A percentile compares a stretch with the other conserved stretches of the same genome.
These are phyloP conservation scores for Cephus nigrinus DNA, from an alignment of 2,888 invertebrate genomes.

Conservation along the genomic window DNA sequence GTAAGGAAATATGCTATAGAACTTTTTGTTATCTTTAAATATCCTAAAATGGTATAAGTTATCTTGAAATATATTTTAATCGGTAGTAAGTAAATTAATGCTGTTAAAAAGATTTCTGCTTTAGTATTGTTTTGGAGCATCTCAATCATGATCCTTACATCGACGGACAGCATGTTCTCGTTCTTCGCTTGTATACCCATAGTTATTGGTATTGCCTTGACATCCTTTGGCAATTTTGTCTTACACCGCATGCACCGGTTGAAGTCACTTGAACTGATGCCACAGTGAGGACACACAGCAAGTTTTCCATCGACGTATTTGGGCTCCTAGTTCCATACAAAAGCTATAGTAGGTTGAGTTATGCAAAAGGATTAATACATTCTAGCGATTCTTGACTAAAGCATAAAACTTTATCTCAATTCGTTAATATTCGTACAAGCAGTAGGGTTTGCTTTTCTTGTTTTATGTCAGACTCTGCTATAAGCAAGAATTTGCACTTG, in stretches of 20 bases:
- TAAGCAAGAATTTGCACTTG: neutral
- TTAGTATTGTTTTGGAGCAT: neutral
- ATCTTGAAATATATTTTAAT: neutral
- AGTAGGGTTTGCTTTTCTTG: neutral
- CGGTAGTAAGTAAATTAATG: neutral
- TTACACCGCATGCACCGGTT: slow-evolving; percentile 81
- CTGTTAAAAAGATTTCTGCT: neutral
- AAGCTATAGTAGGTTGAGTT: slow-evolving; percentile 16
- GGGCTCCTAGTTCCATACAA: slow-evolving; percentile 61
- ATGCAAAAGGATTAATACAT: neutral
- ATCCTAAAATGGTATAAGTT: neutral
- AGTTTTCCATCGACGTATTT: slow-evolving; percentile 78
- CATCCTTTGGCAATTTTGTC: slow-evolving; percentile 78
- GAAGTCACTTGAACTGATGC: slow-evolving; percentile 82
- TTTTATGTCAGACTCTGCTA: neutral
- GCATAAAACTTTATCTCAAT: neutral
- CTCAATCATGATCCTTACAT: slow-evolving; percentile 32
- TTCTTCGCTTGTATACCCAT: slow-evolving; percentile 31
- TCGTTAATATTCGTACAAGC: slow-evolving; percentile 7
- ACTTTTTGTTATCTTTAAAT: neutral
- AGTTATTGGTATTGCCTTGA: slow-evolving; percentile 69
- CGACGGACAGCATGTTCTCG: slow-evolving; percentile 28
- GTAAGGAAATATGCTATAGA: neutral
- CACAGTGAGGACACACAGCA: slow-evolving; percentile 85
- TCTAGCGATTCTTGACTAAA: neutral